phyloP scores from a whole-genome alignment of 1,140 invertebrate species.

The Heliothis subflexa region DNA sequence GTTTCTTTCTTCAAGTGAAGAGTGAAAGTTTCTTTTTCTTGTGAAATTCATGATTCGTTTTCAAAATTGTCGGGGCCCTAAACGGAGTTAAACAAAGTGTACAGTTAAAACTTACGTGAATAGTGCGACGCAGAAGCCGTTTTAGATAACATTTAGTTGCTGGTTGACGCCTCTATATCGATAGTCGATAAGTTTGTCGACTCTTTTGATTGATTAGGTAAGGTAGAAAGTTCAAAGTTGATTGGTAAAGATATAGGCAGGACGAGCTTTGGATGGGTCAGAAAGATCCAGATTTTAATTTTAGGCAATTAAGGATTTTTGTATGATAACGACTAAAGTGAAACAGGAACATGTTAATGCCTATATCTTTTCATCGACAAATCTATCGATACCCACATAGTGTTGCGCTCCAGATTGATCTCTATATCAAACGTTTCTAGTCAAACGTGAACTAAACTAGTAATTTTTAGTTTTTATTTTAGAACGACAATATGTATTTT shows the following conservation, averaged over 20 bases:
- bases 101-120: slow-evolving; percentile 46
- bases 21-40: too few species aligned
- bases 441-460: slow-evolving; percentile 64
- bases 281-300: background rate
- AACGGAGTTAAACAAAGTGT: slow-evolving; percentile 38
- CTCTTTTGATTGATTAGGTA: slow-evolving; percentile 14
- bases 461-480: slow-evolving; percentile 52
- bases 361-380: slow-evolving; percentile 1
- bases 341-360: slow-evolving; percentile 26
- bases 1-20: too few species aligned
- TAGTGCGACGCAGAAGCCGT: slow-evolving; percentile 41
- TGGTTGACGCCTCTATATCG: slow-evolving; percentile 9
- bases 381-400: slow-evolving; percentile 35
- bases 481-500: slow-evolving; percentile 64
- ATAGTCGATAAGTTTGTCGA: slow-evolving; percentile 18
- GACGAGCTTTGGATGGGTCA: background rate
- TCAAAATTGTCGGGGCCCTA: slow-evolving; percentile 42
- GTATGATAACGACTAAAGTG: slow-evolving; percentile 24
- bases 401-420: slow-evolving; percentile 63
- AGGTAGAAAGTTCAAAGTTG: slow-evolving; percentile 11
- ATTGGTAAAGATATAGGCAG: background rate
- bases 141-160: slow-evolving; percentile 43
- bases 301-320: slow-evolving; percentile 30
- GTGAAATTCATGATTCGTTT: background rate
- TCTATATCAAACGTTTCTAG: slow-evolving; percentile 80